Evolutionary conservation across 2,113 vertebrate species (phyloP).

Genomic region (Nothobranchius furzeri): DNA sequence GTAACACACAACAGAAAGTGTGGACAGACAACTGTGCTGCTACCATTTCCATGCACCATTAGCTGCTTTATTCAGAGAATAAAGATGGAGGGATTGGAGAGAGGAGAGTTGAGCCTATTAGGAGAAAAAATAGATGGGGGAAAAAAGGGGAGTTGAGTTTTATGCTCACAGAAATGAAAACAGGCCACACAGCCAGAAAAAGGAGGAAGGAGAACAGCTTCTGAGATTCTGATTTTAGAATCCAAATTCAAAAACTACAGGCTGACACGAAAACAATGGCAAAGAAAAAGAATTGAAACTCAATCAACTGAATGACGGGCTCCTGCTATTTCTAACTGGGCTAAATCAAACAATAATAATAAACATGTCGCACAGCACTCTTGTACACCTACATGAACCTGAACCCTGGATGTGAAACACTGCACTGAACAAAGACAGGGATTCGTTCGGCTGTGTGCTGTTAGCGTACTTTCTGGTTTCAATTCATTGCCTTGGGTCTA

Average conservation of each 20-base stretch:
- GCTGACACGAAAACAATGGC: neutral
- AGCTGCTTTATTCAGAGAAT: constrained; percentile 66
- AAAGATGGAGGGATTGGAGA: constrained; percentile 50
- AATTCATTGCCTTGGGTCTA: neutral
- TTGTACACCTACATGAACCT: neutral
- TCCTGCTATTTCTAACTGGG: neutral
- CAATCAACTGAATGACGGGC: constrained; percentile 7
- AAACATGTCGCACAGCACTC: neutral
- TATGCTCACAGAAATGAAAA: constrained; percentile 43
- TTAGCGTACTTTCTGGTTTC: neutral
- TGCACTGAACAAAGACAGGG: neutral
- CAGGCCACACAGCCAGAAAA: constrained; percentile 24
- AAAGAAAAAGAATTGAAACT: constrained; percentile 26
- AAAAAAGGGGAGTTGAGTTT: constrained; percentile 19
- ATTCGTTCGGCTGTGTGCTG: neutral
- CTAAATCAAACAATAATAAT: neutral
- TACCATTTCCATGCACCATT: constrained; percentile 70
- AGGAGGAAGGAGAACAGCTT: constrained; percentile 25
- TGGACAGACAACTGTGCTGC: constrained; percentile 49
- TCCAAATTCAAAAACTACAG: neutral
- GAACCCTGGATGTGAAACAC: too few species aligned
- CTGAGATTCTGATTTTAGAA: neutral
- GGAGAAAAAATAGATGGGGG: constrained; percentile 9
- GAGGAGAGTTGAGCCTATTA: constrained; percentile 65
- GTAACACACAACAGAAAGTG: constrained; percentile 39